Base-by-base conservation (phyloP, 2,797 vertebrate species). In the Thamnophis elegans region DNA sequence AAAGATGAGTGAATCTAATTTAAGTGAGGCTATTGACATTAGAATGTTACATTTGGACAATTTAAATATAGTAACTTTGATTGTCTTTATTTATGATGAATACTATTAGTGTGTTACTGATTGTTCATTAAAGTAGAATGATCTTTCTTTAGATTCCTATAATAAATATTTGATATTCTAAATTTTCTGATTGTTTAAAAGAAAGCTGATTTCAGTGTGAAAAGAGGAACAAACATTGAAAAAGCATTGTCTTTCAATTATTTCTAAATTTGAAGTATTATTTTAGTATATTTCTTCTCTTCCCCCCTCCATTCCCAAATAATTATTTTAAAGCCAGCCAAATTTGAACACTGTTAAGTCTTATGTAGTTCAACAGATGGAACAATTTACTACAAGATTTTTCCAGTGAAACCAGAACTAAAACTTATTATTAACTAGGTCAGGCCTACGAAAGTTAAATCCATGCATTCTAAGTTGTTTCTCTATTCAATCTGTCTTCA, bases 61-160 rank as follows among this genome's bases (percentile, higher is more conserved):
- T 96, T 96, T 94, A 95, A 96, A 94, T 95, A 96, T 95, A 96
- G 92, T 96, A 96, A 95, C 94, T 96, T 90, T 95, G 96, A 96
- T 96, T 94, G 95, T 95, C 96, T 96, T 96, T 96, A 97, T 96
- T 97, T 96, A 96, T 96, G 95, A 95, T 96, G 97, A 96, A 96
- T 95, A 94, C 95, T 93, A 95, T 96, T 96, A 95, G 94, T 85
- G 92, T 96, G 94, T 96, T 96, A 0, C 95, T 95, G 95, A 95
- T 94, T 0, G 85, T 94, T 96, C 93, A 0, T 92, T 94, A 93
- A 82, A n/a, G 88, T 91, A 92, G 14, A 91, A 91, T 92, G 93
- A 94, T 96, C 96, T 90, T 93, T 92, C 94, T 96, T 94, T 68
- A 6, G n/a, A 0, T 92, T 95, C 95, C 94, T 96, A 0, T 65